These are phyloP conservation scores for Acropternis orthonyx DNA, from an alignment of 2,797 vertebrate species.

Conservation along the genomic window DNA sequence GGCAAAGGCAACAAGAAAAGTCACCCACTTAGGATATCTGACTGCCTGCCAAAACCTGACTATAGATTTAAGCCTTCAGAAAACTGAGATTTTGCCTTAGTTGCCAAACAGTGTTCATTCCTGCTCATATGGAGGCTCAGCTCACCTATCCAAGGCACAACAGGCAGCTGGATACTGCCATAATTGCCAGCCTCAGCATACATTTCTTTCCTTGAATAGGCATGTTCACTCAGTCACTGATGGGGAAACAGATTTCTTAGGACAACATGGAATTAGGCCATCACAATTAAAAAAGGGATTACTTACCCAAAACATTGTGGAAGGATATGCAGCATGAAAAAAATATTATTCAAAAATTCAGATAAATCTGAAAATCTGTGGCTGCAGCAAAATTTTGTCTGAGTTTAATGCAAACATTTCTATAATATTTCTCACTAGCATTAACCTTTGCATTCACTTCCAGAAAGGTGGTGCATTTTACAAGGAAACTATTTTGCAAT, in stretches of 20 bases:
- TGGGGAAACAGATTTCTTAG: not conserved
- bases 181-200: not conserved
- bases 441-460: not conserved
- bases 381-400: not conserved
- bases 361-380: not conserved
- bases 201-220: not conserved
- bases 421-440: not conserved
- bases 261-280: not conserved
- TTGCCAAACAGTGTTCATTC: not conserved
- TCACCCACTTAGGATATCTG: not conserved
- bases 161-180: not conserved
- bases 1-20: not conserved
- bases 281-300: not conserved
- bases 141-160: not conserved
- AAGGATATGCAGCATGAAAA: not conserved
- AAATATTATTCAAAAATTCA: not conserved
- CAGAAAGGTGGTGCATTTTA: not conserved
- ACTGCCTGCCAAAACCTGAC: not conserved
- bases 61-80: not conserved
- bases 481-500: not conserved
- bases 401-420: not conserved
- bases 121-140: rapidly evolving
- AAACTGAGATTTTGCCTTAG: not conserved
- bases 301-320: not conserved
- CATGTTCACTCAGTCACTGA: not conserved